phyloP scores from a whole-genome alignment of 2,113 vertebrate species.

The Typhlomys cinereus region DNA sequence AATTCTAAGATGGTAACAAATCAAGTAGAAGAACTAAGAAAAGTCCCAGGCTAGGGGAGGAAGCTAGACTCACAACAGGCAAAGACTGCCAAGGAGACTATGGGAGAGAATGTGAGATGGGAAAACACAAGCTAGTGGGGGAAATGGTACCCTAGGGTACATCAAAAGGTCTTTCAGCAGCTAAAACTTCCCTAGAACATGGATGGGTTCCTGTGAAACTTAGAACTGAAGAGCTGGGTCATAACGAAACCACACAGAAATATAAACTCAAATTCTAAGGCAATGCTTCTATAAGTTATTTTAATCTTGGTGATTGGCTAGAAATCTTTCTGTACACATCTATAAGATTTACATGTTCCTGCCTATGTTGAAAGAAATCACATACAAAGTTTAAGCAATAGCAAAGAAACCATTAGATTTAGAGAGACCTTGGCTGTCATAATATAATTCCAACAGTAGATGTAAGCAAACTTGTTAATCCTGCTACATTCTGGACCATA shows the following conservation, averaged over 20 bases:
- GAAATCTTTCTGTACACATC: not conserved
- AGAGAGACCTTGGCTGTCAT: rapidly evolving
- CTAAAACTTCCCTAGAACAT: rapidly evolving
- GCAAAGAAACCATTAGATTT: not conserved
- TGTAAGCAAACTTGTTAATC: not conserved
- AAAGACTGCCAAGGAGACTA: not conserved
- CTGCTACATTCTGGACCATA: not conserved
- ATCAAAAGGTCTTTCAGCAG: rapidly evolving
- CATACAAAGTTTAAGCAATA: not conserved
- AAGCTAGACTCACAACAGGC: not conserved
- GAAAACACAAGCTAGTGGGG: not conserved
- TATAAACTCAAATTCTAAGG: not conserved
- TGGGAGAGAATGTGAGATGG: not conserved
- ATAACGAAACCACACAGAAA: not conserved
- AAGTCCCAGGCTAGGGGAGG: not conserved
- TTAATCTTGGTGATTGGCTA: not conserved
- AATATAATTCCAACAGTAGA: not conserved
- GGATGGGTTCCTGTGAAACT: not conserved
- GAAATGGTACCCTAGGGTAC: rapidly evolving
- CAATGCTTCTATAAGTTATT: not conserved
- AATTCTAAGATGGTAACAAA: not conserved
- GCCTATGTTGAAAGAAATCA: not conserved
- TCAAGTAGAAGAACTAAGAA: not conserved
- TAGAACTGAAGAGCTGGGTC: rapidly evolving
- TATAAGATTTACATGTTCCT: not conserved